Percentiles rank a stretch among this genome's conserved stretches.
These are phyloP conservation scores for Caenorhabditis sp. DNA, from an alignment of 2,888 invertebrate genomes.

Conservation along the genomic window DNA sequence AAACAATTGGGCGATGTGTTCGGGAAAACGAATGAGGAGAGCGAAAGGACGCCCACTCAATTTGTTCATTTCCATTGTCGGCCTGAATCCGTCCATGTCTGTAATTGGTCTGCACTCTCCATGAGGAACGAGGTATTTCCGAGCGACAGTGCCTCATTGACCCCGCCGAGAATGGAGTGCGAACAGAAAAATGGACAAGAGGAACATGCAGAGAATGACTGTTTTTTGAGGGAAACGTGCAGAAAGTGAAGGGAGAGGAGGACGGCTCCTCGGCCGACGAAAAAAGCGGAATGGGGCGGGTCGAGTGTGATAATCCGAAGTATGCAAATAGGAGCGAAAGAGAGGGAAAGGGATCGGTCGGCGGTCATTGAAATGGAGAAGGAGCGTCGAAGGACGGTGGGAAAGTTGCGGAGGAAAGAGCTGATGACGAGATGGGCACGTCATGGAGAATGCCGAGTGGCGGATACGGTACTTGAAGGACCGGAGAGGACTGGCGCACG, in stretches of 20 bases:
- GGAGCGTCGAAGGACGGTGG: neutral
- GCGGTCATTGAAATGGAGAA: slow-evolving; percentile 36
- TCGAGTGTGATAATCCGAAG: slow-evolving; percentile 53
- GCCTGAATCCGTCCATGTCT: neutral
- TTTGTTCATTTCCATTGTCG: neutral
- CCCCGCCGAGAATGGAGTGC: no score
- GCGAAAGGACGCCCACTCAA: no score
- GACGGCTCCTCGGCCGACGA: slow-evolving; percentile 10
- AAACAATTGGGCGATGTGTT: slow-evolving; percentile 5
- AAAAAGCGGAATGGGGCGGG: slow-evolving; percentile 29
- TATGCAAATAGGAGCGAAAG: slow-evolving; percentile 40
- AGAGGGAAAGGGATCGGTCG: slow-evolving; percentile 23
- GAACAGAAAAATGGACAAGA: neutral
- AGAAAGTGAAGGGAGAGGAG: neutral
- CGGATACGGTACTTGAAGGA: no score
- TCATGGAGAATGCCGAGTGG: no score
- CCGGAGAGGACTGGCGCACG: no score
- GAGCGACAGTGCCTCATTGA: neutral
- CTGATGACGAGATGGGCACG: no score
- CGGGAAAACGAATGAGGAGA: no score
- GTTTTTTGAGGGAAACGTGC: slow-evolving; percentile 19
- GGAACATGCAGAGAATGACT: neutral
- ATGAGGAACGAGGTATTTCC: no score
- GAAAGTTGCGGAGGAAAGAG: slow-evolving; percentile 16
- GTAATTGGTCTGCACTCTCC: neutral